Evolutionary conservation across 2,888 invertebrate species (phyloP), one percentile per base, ranked within the genome.

Genomic region (Osmoderma eremita): DNA sequence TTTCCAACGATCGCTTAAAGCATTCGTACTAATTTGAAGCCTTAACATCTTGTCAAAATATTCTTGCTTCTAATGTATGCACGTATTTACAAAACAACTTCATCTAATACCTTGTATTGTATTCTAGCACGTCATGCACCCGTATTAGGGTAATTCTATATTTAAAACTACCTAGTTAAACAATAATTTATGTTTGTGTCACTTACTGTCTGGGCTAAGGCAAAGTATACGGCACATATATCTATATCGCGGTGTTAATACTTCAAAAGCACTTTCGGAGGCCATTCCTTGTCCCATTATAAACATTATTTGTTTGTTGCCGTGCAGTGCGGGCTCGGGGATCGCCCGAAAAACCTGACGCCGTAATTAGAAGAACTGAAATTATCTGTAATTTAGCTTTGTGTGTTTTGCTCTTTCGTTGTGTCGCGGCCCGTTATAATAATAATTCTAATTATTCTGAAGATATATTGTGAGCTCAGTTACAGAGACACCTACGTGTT

Each of bases 341-440:
- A 56, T 56, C 22, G 56, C 22, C 56, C 41, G 42, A 67, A 68
- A 70, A 68, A 70, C 69, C 69, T 71, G 30, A 72, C 71, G 70
- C 8, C 30, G 70, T 70, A 72, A 72, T 71, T 70, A 69, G 42
- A 56, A 56, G 56, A 13, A 64, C 58, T 65, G 61, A 62, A 72
- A 72, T 72, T 72, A 71, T 69, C 69, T 69, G 66, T 72, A 70
- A 71, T 72, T 72, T 72, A 71, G 63, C 63, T 70, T 68, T 5
- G 30, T 30, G 30, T 30, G 30, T 30, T 30, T 6, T n/a, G n/a
- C n/a, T n/a, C n/a, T n/a, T 30, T 30, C 30, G 30, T 70, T 69
- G 67, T 67, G 69, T 56, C 63, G 63, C 48, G 54, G 56, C 67
- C 24, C 41, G 15, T 41, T 42, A 39, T 54, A 39, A 36, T 42